These are phyloP conservation scores for Zootoca vivipara DNA, from an alignment of 2,113 vertebrate species.

Conservation along the genomic window DNA sequence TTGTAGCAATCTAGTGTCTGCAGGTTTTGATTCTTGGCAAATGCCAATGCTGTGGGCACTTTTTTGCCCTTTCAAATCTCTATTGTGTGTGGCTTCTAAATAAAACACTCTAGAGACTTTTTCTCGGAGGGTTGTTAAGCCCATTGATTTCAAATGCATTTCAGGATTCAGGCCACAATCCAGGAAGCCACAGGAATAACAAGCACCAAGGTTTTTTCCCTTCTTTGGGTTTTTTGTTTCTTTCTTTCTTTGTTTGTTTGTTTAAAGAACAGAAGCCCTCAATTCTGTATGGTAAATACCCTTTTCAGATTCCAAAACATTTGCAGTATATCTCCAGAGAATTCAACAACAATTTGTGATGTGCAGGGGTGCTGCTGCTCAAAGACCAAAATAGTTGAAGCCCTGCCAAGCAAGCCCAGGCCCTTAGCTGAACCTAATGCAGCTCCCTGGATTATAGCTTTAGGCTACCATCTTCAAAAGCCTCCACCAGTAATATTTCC, in stretches of 20 bases:
- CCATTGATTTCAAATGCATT: background rate
- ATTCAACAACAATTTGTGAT: background rate
- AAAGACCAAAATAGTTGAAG: background rate
- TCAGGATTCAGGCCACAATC: background rate
- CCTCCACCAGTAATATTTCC: background rate
- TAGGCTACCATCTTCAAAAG: background rate
- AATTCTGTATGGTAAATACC: background rate
- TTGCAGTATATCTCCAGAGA: background rate
- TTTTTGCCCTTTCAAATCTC: background rate
- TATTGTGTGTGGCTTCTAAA: background rate
- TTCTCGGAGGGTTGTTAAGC: background rate
- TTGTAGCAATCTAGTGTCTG: background rate
- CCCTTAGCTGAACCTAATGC: background rate
- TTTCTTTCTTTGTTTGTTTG: background rate
- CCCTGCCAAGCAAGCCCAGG: background rate
- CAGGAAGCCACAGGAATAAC: background rate
- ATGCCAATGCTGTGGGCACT: background rate
- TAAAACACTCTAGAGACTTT: background rate
- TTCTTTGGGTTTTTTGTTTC: too few relatives aligned
- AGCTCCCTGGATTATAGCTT: background rate
- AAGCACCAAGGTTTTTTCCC: background rate
- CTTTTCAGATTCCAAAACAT: conserved; percentile 12
- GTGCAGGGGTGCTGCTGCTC: background rate
- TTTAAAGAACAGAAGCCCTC: background rate
- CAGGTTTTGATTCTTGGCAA: background rate